A percentile compares a stretch with the other conserved stretches of the same genome.
These are phyloP conservation scores for Mastigias papua DNA, from an alignment of 30 jellyfish, hydroid and myxozoan species.

Conservation along the genomic window DNA sequence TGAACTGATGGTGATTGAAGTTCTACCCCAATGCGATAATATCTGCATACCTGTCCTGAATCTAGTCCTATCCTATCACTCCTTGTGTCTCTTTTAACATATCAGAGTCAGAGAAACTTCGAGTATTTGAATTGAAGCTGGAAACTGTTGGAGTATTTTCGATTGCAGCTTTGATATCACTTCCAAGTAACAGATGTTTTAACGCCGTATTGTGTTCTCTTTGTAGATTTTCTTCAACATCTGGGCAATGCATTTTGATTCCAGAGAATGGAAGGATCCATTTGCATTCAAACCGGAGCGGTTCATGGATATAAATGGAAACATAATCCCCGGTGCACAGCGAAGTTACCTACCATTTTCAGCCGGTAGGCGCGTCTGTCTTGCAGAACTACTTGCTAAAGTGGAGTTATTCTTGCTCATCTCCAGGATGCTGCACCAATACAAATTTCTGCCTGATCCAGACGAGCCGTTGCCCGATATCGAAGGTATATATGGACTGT, in stretches of 20 bases:
- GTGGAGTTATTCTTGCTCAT: constrained; percentile 77
- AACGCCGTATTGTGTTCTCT: no score
- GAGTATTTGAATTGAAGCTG: no score
- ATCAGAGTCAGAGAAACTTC: no score
- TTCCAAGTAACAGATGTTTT: no score
- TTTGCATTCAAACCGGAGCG: constrained; percentile 76
- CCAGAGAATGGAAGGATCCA: constrained; percentile 82
- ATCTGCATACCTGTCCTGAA: no score
- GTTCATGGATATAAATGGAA: constrained; percentile 72
- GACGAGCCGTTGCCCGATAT: constrained; percentile 82
- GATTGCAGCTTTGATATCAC: no score
- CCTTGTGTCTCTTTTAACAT: no score
- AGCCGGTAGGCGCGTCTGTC: constrained; percentile 87
- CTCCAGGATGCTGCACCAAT: constrained; percentile 68
- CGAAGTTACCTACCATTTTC: constrained; percentile 83
- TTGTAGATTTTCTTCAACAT: constrained; percentile 75
- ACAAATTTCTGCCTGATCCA: constrained; percentile 72
- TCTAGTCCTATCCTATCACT: no score
- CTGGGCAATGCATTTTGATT: constrained; percentile 80
- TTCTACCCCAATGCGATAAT: no score
- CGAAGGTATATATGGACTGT: constrained; percentile 82
- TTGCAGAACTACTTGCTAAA: constrained; percentile 87
- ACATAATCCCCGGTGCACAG: constrained; percentile 77
- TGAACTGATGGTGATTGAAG: no score
- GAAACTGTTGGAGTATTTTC: no score